Evolutionary conservation across 2,888 invertebrate genomes (phyloP).

Genomic region (Apeira syringaria): DNA sequence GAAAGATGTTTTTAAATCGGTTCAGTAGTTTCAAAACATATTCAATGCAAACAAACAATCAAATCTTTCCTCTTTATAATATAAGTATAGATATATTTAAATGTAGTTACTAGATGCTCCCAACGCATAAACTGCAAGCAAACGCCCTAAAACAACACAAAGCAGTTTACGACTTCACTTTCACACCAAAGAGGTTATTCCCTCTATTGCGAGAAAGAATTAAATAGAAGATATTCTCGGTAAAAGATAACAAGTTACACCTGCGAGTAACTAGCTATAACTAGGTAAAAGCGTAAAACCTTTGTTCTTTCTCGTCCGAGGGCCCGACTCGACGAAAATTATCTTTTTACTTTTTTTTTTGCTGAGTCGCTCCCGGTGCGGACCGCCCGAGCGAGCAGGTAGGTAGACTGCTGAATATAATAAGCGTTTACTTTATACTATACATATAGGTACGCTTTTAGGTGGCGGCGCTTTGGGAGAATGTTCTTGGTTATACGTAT

Average conservation of each 20-base stretch:
- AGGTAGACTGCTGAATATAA: constrained; percentile 72
- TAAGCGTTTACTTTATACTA: constrained; percentile 49
- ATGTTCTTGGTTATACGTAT: constrained; percentile 30
- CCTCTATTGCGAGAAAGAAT: constrained; percentile 49
- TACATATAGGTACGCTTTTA: constrained; percentile 31
- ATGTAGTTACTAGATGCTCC: too few species aligned
- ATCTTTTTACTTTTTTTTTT: constrained; percentile 79
- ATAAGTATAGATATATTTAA: too few species aligned
- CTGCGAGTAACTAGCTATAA: constrained; percentile 76
- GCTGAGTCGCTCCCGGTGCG: constrained; percentile 63
- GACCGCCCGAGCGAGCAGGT: constrained; percentile 62
- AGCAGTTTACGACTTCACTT: constrained; percentile 47
- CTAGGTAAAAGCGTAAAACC: constrained; percentile 70
- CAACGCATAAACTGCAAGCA: too few species aligned
- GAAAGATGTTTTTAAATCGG: too few species aligned
- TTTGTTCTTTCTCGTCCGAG: constrained; percentile 73
- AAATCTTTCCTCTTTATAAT: too few species aligned
- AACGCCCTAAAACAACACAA: constrained; percentile 36
- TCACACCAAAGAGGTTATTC: constrained; percentile 53
- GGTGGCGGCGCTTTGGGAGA: constrained; percentile 33
- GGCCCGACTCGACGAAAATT: constrained; percentile 69
- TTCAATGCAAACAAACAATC: too few species aligned
- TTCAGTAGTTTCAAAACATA: too few species aligned
- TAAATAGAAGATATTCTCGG: constrained; percentile 62
- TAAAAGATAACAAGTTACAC: constrained; percentile 76